These are phyloP conservation scores for Trichomalopsis sarcophagae DNA, from an alignment of 1,140 invertebrate species.

Conservation along the genomic window DNA sequence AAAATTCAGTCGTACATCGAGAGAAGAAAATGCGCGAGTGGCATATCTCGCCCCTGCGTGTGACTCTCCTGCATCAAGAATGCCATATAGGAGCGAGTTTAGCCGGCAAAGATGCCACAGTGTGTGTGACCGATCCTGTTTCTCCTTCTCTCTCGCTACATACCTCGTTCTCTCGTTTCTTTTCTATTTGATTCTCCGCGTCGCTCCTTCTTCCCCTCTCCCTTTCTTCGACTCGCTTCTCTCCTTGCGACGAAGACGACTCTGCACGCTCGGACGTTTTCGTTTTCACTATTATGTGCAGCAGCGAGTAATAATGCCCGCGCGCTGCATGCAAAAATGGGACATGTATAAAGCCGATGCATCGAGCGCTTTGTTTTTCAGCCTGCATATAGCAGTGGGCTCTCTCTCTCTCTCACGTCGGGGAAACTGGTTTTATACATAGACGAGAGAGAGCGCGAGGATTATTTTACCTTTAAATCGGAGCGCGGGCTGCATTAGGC, in stretches of 20 bases:
- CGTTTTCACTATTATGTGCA: slow-evolving; percentile 27
- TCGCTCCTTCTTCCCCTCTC: not conserved
- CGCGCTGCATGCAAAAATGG: not conserved
- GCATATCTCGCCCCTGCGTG: too few species aligned
- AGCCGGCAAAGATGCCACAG: slow-evolving; percentile 24
- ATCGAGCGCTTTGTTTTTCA: slow-evolving; percentile 4
- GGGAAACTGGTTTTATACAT: slow-evolving; percentile 26
- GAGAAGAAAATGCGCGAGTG: too few species aligned
- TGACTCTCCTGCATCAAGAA: slow-evolving; percentile 9
- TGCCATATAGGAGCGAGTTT: slow-evolving; percentile 30
- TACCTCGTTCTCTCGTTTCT: slow-evolving; percentile 47
- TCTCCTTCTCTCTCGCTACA: slow-evolving; percentile 36
- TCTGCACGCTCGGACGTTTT: not conserved
- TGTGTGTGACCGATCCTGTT: slow-evolving; percentile 43
- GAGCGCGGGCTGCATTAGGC: not conserved
- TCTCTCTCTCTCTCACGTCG: not conserved
- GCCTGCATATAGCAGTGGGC: not conserved
- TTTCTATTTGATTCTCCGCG: slow-evolving; percentile 32
- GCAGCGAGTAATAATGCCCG: not conserved
- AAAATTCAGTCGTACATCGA: too few species aligned
- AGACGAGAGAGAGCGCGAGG: slow-evolving; percentile 6
- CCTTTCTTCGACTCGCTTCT: not conserved
- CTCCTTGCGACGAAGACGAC: too few species aligned
- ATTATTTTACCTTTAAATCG: slow-evolving; percentile 33
- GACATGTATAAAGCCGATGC: not conserved